A percentile compares a stretch with the other conserved stretches of the same genome.
These are phyloP conservation scores for Epinephelus awoara DNA, from an alignment of 2,797 vertebrate species.

Conservation along the genomic window DNA sequence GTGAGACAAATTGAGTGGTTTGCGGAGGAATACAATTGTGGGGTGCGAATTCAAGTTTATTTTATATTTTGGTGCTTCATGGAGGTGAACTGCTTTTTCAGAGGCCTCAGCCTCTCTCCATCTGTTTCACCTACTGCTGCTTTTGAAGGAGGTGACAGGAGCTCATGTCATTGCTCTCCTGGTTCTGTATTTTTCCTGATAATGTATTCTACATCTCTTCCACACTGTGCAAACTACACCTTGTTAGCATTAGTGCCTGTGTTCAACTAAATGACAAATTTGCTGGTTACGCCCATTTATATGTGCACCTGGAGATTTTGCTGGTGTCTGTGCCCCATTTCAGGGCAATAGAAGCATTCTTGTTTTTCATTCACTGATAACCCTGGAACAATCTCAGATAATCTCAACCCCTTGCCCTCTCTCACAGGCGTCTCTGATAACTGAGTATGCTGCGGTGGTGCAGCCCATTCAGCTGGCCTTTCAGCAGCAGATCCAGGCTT, in stretches of 20 bases:
- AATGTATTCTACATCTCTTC: not conserved
- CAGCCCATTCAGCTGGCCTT: constrained; percentile 96
- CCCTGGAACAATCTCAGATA: not conserved
- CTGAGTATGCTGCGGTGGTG: constrained; percentile 91
- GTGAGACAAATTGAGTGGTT: no score
- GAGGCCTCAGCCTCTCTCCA: not conserved
- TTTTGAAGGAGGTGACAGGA: not conserved
- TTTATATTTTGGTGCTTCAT: not conserved
- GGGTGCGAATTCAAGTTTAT: no score
- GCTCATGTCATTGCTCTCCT: not conserved
- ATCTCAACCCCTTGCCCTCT: not conserved
- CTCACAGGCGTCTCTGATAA: constrained; percentile 93
- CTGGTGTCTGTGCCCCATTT: not conserved
- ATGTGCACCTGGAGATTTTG: not conserved
- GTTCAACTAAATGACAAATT: not conserved
- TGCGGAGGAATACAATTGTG: no score
- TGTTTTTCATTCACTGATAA: not conserved
- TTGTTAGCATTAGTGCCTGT: not conserved
- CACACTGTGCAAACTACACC: not conserved
- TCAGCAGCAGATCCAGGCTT: constrained; percentile 95
- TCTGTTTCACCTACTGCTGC: not conserved
- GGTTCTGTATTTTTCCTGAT: no score
- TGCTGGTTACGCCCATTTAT: not conserved
- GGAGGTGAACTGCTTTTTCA: not conserved
- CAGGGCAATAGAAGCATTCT: not conserved